phyloP scores from a whole-genome alignment of 2,888 invertebrate genomes.

The Doris montereyensis region DNA sequence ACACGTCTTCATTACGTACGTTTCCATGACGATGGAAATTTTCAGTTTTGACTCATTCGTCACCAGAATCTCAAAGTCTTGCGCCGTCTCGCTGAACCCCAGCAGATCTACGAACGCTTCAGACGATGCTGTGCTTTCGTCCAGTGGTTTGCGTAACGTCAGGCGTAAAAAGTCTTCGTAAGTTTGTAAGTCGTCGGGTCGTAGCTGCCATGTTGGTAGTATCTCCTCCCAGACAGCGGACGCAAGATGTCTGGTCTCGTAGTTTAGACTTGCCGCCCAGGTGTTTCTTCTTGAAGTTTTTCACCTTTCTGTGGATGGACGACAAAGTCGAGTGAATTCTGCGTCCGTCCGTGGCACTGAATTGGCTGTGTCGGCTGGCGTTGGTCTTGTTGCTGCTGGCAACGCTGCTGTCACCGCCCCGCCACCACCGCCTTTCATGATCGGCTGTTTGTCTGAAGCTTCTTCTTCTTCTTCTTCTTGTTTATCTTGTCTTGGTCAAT shows the following conservation, averaged over 20 bases:
- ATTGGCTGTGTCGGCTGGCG: no score
- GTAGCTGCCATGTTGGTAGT: slow-evolving; percentile 6
- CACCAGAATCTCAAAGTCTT: slow-evolving; percentile 54
- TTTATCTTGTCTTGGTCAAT: no score
- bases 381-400: no score
- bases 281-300: slow-evolving; percentile 32
- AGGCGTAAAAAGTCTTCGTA: slow-evolving; percentile 20
- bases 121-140: neutral
- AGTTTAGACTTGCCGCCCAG: neutral
- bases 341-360: no score
- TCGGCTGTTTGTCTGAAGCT: no score
- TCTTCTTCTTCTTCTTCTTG: no score
- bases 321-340: neutral
- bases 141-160: slow-evolving; percentile 6
- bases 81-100: slow-evolving; percentile 52
- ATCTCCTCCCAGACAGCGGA: slow-evolving; percentile 15
- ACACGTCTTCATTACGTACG: slow-evolving; percentile 58
- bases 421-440: no score
- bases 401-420: no score
- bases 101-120: slow-evolving; percentile 50
- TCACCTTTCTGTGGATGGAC: slow-evolving; percentile 6
- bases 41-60: slow-evolving; percentile 51
- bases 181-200: neutral
- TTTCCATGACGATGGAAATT: slow-evolving; percentile 51
- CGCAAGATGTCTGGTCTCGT: slow-evolving; percentile 13